Percentiles rank a stretch among this genome's conserved stretches.
phyloP scores from a whole-genome alignment of 2,888 invertebrate species.

The Aromia moschata region DNA sequence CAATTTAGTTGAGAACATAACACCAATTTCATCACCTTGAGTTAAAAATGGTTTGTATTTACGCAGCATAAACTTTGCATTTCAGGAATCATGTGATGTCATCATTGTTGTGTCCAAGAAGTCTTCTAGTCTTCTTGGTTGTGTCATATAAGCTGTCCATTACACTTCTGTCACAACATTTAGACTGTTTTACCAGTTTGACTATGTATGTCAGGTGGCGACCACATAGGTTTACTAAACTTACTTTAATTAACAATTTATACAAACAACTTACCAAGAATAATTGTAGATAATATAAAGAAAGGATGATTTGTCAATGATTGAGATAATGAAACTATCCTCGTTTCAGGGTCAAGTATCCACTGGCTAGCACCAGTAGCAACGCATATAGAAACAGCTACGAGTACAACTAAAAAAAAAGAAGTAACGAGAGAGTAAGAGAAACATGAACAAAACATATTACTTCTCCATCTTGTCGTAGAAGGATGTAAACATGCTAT shows the following conservation, averaged over 20 bases:
- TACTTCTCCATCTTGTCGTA: constrained; percentile 95
- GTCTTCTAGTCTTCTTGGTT: too few relatives aligned
- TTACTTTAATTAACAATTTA: background rate
- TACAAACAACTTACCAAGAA: constrained; percentile 71
- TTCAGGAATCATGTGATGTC: background rate
- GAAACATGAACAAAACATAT: constrained; percentile 42
- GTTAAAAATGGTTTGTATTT: too few relatives aligned
- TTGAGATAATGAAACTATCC: constrained; percentile 89
- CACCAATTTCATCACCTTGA: too few relatives aligned
- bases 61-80: background rate
- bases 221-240: background rate
- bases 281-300: constrained; percentile 87
- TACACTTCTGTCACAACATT: background rate
- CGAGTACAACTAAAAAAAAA: constrained; percentile 77
- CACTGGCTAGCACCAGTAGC: constrained; percentile 96
- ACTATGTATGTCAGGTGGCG: background rate
- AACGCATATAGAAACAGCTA: constrained; percentile 87
- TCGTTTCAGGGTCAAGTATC: constrained; percentile 93
- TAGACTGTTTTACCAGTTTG: background rate
- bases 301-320: constrained; percentile 94
- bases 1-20: background rate
- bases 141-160: background rate
- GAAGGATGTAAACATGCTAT: constrained; percentile 95
- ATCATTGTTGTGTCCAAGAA: too few relatives aligned
- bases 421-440: constrained; percentile 5